Evolutionary conservation across 2,888 invertebrate species (phyloP).

Genomic region (Drosophila quinaria): DNA sequence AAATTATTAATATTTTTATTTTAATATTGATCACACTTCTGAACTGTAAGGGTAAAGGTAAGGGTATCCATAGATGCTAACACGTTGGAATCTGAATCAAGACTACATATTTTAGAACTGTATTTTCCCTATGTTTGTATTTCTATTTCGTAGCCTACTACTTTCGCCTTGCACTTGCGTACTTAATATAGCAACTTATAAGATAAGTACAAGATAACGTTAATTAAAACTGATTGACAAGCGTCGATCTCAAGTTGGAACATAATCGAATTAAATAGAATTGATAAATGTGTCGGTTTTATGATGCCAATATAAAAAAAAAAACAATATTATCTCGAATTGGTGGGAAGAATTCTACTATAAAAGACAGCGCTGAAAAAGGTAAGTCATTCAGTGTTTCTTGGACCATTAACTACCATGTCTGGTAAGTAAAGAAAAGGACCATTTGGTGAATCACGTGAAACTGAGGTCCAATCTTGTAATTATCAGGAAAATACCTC

Average conservation of each 20-base stretch:
- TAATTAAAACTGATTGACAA: constrained; percentile 24
- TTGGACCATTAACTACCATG: constrained; percentile 22
- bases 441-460: background rate
- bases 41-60: no score
- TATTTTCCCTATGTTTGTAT: no score
- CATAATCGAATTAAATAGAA: constrained; percentile 20
- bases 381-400: constrained; percentile 41
- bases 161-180: background rate
- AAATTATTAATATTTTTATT: no score
- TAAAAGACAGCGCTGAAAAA: constrained; percentile 36
- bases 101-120: no score
- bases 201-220: constrained; percentile 12
- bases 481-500: constrained; percentile 47
- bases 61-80: no score
- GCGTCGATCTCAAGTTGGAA: constrained; percentile 1
- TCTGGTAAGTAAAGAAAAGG: constrained; percentile 34
- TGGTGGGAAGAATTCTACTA: constrained; percentile 12
- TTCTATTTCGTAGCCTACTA: no score
- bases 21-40: no score
- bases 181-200: background rate
- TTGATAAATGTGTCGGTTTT: constrained; percentile 5
- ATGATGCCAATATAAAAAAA: background rate
- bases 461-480: background rate
- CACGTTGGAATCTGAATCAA: no score
- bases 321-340: constrained; percentile 5